These are phyloP conservation scores for Eupelmus urozonus DNA, from an alignment of 2,888 invertebrate species.

Conservation along the genomic window DNA sequence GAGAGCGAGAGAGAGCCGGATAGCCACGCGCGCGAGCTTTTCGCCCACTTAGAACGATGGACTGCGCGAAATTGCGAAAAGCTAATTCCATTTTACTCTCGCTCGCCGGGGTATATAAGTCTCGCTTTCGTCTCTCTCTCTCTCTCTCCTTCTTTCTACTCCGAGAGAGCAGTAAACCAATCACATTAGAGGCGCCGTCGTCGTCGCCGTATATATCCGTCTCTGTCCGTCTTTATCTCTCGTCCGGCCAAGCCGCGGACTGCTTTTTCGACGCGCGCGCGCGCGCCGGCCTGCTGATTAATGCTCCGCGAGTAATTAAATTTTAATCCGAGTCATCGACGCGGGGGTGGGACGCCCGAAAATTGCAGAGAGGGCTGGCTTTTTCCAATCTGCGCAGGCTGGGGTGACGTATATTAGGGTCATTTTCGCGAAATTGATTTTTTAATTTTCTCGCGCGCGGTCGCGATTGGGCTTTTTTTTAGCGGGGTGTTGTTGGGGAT, in stretches of 20 bases:
- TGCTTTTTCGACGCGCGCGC: conserved; percentile 28
- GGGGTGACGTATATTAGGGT: neutral
- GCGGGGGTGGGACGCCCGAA: neutral
- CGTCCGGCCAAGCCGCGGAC: neutral
- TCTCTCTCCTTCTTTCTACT: conserved; percentile 31
- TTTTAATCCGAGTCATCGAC: conserved; percentile 72
- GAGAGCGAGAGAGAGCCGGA: conserved; percentile 13
- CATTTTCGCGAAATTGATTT: conserved; percentile 33
- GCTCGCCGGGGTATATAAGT: conserved; percentile 62
- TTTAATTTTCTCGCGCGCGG: neutral
- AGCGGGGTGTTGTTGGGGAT: too few species aligned
- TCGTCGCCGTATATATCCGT: neutral
- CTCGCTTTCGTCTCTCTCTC: conserved; percentile 57
- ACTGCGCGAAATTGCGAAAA: conserved; percentile 71
- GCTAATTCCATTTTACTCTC: conserved; percentile 72
- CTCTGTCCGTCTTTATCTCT: conserved; percentile 32
- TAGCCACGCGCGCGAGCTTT: conserved; percentile 56
- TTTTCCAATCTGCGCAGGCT: conserved; percentile 25
- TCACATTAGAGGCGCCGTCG: conserved; percentile 70
- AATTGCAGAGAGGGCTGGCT: neutral
- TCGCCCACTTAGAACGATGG: conserved; percentile 68
- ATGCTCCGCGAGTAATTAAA: conserved; percentile 66
- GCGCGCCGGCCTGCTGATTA: conserved; percentile 42
- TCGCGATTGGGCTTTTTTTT: neutral
- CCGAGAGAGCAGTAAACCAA: conserved; percentile 69